Evolutionary conservation across 2,888 invertebrate genomes (phyloP).

Genomic region (Hirtodrosophila confusa): DNA sequence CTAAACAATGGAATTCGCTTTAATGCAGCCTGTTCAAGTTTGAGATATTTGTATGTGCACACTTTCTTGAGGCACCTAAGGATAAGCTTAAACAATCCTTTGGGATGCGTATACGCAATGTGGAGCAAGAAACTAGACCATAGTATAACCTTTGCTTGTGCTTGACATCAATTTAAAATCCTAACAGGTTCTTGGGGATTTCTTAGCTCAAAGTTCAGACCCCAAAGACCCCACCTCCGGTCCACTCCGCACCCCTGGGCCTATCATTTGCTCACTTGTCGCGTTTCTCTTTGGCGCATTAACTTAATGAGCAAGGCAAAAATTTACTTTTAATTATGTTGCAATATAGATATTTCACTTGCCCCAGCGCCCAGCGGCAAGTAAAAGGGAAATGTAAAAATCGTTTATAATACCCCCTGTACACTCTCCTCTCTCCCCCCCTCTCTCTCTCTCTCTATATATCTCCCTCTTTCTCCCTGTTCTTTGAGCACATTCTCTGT

Average conservation of each 20-base stretch:
- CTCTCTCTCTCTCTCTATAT: background rate
- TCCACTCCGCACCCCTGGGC: background rate
- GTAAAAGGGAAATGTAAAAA: slow-evolving; percentile 32
- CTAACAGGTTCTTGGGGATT: background rate
- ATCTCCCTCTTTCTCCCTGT: background rate
- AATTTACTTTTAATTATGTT: slow-evolving; percentile 66
- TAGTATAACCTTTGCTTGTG: slow-evolving; percentile 12
- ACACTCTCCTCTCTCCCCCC: background rate
- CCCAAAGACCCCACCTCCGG: background rate
- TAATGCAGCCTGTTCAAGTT: too few species aligned
- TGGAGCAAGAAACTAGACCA: background rate
- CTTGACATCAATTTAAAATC: slow-evolving; percentile 20
- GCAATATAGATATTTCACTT: slow-evolving; percentile 53
- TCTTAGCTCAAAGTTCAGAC: slow-evolving; percentile 1
- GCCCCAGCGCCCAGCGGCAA: slow-evolving; percentile 16
- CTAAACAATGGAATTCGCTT: too few species aligned
- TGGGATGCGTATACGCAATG: background rate
- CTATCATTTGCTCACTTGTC: slow-evolving; percentile 4
- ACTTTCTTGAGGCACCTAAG: too few species aligned
- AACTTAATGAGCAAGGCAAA: slow-evolving; percentile 60
- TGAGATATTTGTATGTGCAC: background rate
- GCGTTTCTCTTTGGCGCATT: slow-evolving; percentile 52
- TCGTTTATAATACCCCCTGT: slow-evolving; percentile 10
- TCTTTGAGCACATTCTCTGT: slow-evolving; percentile 2
- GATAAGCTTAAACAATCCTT: background rate